phyloP scores from a whole-genome alignment of 1,140 invertebrate species.

The Cotesia glomerata region DNA sequence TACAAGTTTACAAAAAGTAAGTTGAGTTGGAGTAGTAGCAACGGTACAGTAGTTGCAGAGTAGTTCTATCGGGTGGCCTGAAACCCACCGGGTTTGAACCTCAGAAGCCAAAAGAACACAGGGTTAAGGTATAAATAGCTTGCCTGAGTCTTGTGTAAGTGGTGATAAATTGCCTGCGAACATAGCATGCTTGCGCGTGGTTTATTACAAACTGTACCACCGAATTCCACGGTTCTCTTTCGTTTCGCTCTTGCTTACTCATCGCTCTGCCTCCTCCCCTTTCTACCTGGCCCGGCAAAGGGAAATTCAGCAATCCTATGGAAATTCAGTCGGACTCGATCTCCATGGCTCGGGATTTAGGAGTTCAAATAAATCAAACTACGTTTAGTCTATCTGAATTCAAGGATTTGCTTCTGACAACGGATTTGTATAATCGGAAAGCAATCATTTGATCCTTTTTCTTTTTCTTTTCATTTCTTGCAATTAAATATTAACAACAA shows the following conservation, averaged over 20 bases:
- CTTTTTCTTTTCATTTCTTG: too few relatives aligned
- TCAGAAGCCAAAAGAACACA: background rate
- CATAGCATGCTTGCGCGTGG: constrained; percentile 12
- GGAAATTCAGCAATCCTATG: constrained; percentile 11
- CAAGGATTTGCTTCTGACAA: background rate
- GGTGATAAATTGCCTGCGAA: constrained; percentile 25
- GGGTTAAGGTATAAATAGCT: background rate
- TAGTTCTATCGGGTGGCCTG: background rate
- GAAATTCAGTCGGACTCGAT: background rate
- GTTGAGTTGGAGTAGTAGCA: too few relatives aligned
- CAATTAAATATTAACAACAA: too few relatives aligned
- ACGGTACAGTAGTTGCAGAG: background rate
- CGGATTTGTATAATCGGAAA: too few relatives aligned
- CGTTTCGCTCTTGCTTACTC: background rate
- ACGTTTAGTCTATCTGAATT: background rate
- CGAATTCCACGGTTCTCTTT: background rate
- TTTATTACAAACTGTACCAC: background rate
- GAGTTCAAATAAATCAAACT: constrained; percentile 9
- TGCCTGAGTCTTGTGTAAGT: constrained; percentile 15
- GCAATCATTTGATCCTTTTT: too few relatives aligned
- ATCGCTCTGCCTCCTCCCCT: background rate
- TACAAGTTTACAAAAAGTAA: too few relatives aligned
- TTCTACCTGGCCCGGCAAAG: background rate
- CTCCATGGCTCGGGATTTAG: background rate
- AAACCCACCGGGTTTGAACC: background rate